A percentile compares a stretch with the other conserved stretches of the same genome.
These are phyloP conservation scores for Calameuta pallipes DNA, from an alignment of 2,888 invertebrate species.

Conservation along the genomic window DNA sequence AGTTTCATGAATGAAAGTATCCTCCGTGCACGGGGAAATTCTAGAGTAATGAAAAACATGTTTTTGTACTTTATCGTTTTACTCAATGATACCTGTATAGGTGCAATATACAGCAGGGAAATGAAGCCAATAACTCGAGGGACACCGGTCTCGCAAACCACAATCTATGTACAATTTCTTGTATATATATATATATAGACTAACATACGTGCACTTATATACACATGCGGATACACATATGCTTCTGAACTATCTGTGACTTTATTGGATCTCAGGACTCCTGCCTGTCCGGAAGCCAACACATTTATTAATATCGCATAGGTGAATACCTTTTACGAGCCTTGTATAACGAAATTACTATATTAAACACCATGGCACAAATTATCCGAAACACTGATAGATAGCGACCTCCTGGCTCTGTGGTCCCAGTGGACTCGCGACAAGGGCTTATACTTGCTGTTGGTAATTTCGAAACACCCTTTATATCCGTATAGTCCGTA, in stretches of 20 bases:
- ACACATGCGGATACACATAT: neutral
- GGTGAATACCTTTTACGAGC: too few species aligned
- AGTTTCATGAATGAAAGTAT: neutral
- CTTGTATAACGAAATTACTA: too few species aligned
- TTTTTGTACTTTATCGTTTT: neutral
- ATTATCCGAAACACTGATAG: neutral
- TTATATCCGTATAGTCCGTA: neutral
- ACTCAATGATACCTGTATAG: neutral
- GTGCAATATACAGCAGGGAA: neutral
- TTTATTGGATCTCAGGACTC: neutral
- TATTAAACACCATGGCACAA: neutral
- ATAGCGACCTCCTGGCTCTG: neutral
- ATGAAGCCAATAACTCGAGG: slow-evolving; percentile 3
- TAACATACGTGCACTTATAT: neutral
- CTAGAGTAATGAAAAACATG: neutral
- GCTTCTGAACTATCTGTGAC: neutral
- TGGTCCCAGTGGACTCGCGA: neutral
- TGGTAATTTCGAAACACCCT: neutral
- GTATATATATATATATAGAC: neutral
- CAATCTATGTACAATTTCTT: neutral
- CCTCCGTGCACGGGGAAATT: neutral
- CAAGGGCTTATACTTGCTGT: neutral
- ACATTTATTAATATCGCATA: neutral
- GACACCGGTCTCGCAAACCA: neutral
- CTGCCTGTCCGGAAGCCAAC: neutral